Conservation (phyloP, 2,888 invertebrate genomes). For the Drosophila helvetica region DNA sequence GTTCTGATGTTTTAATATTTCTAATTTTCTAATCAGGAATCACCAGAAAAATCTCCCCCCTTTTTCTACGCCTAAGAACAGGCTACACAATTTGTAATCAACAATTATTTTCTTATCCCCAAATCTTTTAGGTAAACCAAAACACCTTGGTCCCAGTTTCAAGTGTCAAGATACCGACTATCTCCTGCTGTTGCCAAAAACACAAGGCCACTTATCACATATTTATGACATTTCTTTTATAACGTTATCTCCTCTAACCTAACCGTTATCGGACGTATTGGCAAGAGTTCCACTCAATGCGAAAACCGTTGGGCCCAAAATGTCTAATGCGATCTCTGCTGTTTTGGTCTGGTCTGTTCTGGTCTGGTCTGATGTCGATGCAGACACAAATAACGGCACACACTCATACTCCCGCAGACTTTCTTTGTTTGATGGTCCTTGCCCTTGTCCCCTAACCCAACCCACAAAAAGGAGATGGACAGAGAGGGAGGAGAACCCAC, state of each 20-base stretch:
- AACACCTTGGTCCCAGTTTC: slow-evolving; percentile 33
- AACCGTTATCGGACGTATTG: neutral
- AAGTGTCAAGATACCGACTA: slow-evolving; percentile 21
- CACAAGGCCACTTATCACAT: slow-evolving; percentile 20
- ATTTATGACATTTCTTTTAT: slow-evolving; percentile 25
- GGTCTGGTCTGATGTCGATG: neutral
- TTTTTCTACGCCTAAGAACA: slow-evolving; percentile 14
- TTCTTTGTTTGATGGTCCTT: slow-evolving; percentile 70
- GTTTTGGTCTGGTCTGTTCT: slow-evolving; percentile 10
- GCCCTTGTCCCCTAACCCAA: slow-evolving; percentile 55
- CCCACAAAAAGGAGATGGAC: neutral
- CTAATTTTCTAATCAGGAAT: too few relatives aligned
- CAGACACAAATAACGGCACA: slow-evolving; percentile 5
- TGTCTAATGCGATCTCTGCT: slow-evolving; percentile 59
- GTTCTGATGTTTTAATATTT: too few relatives aligned
- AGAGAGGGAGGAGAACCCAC: slow-evolving; percentile 13
- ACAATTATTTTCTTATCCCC: neutral
- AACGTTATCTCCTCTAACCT: slow-evolving; percentile 19
- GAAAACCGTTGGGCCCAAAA: slow-evolving; percentile 23
- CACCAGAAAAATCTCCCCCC: neutral
- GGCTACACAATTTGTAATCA: slow-evolving; percentile 6
- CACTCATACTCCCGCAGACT: slow-evolving; percentile 8
- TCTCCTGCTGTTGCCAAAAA: slow-evolving; percentile 35
- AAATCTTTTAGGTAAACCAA: slow-evolving; percentile 1
- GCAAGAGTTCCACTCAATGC: slow-evolving; percentile 16